These are phyloP conservation scores for Actinopyga echinites DNA, from an alignment of 53 echinoderm and acorn worm species.

Conservation along the genomic window DNA sequence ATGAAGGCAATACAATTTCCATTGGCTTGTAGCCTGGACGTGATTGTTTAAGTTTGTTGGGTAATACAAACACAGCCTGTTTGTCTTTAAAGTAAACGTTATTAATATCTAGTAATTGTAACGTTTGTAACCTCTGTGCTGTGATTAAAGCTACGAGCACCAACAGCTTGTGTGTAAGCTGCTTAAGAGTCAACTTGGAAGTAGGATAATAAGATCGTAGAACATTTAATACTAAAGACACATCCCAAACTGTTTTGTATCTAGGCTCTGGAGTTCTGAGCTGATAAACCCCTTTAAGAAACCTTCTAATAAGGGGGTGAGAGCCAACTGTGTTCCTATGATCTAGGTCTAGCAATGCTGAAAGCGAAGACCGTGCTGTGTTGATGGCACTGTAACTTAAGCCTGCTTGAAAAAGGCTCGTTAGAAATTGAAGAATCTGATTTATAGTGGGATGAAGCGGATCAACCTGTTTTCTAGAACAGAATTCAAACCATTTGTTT, in stretches of 20 bases:
- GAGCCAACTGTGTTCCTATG: not conserved
- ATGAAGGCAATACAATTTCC: too few species aligned
- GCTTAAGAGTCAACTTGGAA: not conserved
- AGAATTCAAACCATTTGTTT: not conserved
- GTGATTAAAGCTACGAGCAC: not conserved
- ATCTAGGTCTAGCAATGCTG: not conserved
- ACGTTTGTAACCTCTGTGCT: not conserved
- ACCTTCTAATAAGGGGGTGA: not conserved
- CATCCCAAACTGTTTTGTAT: conserved; percentile 49
- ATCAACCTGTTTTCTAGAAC: not conserved
- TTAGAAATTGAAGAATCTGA: not conserved
- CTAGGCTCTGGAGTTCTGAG: conserved; percentile 21
- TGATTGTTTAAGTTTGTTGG: not conserved
- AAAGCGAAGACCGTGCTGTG: not conserved
- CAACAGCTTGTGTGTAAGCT: not conserved
- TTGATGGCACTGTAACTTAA: not conserved
- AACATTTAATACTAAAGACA: not conserved
- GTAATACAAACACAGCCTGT: not conserved
- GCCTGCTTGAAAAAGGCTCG: not conserved
- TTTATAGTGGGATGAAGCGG: not conserved
- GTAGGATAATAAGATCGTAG: not conserved
- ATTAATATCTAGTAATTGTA: not conserved
- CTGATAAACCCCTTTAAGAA: not conserved
- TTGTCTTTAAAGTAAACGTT: not conserved
- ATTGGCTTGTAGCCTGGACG: not conserved